Evolutionary conservation across 2,797 vertebrate genomes (phyloP), one percentile per base, ranked within the genome.

Genomic region (Poliocrania exsul): DNA sequence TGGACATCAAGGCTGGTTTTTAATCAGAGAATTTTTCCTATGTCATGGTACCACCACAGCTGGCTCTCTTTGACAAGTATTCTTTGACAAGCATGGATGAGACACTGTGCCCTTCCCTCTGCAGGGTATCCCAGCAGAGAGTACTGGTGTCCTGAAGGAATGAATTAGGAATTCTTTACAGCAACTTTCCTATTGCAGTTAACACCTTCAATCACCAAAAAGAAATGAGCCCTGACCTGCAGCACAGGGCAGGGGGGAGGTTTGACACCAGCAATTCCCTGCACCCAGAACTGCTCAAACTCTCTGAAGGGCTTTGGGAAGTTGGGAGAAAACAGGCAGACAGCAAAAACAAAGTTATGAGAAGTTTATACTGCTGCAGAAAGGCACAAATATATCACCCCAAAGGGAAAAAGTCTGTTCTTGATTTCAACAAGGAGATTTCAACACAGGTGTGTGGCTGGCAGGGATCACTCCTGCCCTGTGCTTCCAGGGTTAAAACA

Each of bases 191-290:
- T 33, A 2, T 1, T 10, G 56, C 6, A 31, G 16, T 16, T 20
- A 51, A 73, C 5, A 15, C 15, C 35, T 87, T 71, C 71, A 53
- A 16, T 17, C 62, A 62, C 37, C n/a, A 51, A 29, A 49, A 40
- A 16, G 21, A 58, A 53, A 49, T 23, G n/a, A 69, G 37, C 13
- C 49, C 21, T 14, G 67, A 53, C 13, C n/a, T 38, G 69, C 37
- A 35, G 87, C 58, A 54, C 38, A 70, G 26, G 0, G 1, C 5
- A 3, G 0, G 3, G 10, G 15, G 16, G 44, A 31, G 65, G 33
- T 60, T 5, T 15, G 62, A 62, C 20, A 62, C 49, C 31, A 35
- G 23, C 5, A 77, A 61, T 64, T 78, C 50, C n/a, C 46, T 7
- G 13, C 49, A 64, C 38, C 4, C 47, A 62, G 42, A 62, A 70